phyloP scores from a whole-genome alignment of 2,888 invertebrate species.

The Lithodes maja region DNA sequence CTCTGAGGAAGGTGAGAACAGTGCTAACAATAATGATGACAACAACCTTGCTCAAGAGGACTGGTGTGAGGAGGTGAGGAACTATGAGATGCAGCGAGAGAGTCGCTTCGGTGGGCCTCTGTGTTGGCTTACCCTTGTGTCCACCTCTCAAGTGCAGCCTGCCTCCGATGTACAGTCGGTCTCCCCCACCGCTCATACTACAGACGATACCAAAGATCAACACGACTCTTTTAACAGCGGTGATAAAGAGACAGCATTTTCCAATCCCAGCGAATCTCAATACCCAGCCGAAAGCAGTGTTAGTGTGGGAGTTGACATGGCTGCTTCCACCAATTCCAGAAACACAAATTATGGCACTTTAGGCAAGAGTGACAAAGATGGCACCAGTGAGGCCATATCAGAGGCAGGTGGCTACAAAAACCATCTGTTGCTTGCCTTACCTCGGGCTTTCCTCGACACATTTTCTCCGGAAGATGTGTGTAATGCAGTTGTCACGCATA shows the following conservation, averaged over 20 bases:
- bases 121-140: neutral
- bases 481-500: neutral
- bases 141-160: neutral
- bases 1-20: neutral
- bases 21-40: neutral
- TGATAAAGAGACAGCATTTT: neutral
- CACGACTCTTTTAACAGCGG: neutral
- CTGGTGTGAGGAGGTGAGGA: neutral
- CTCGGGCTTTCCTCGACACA: constrained; percentile 5
- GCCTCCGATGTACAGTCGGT: neutral
- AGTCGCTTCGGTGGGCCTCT: neutral
- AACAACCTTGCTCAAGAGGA: neutral
- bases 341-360: no score
- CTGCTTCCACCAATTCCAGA: no score
- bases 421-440: constrained; percentile 20
- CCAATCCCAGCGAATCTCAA: no score
- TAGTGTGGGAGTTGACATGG: no score
- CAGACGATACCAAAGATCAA: neutral
- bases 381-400: neutral
- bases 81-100: neutral
- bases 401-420: neutral
- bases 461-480: neutral
- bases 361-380: no score
- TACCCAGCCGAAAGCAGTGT: no score
- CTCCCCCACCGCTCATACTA: neutral